Conservation (phyloP, 2,888 invertebrate genomes). For the Rhagophthalmus giganteus region DNA sequence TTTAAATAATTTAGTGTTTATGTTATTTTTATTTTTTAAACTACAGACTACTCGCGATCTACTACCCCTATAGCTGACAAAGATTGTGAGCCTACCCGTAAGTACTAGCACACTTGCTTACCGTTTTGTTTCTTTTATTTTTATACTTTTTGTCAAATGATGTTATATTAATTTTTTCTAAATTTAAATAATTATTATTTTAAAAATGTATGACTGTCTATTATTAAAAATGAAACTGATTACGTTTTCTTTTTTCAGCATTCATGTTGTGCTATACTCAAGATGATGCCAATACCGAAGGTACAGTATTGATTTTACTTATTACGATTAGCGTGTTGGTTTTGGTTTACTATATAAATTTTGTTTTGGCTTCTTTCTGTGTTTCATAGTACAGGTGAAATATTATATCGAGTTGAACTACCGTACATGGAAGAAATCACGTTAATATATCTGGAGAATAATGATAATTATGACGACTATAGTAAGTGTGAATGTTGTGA, state of each 20-base stretch:
- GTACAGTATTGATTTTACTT: constrained; percentile 60
- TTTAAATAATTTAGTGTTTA: constrained; percentile 34
- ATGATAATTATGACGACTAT: constrained; percentile 61
- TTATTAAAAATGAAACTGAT: background rate
- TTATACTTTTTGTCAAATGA: background rate
- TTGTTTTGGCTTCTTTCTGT: constrained; percentile 59
- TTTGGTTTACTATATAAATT: constrained; percentile 53
- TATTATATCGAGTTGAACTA: constrained; percentile 92
- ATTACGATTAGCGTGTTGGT: constrained; percentile 36
- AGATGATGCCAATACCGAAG: constrained; percentile 88
- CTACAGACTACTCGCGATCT: constrained; percentile 51
- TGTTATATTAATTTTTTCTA: too few species aligned
- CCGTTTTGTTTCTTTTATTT: constrained; percentile 1
- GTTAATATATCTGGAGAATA: constrained; percentile 92
- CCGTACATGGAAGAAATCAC: constrained; percentile 93
- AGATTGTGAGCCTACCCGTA: constrained; percentile 55
- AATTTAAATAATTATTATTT: too few species aligned
- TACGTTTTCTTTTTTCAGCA: constrained; percentile 71
- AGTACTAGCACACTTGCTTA: constrained; percentile 42
- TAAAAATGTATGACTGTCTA: background rate
- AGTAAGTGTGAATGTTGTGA: constrained; percentile 72
- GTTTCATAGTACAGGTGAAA: constrained; percentile 72
- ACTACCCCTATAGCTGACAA: constrained; percentile 53
- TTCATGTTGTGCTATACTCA: constrained; percentile 95
- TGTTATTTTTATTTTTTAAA: constrained; percentile 46